Conservation (phyloP, 2,113 vertebrate species). For the Dicaeum eximium region DNA sequence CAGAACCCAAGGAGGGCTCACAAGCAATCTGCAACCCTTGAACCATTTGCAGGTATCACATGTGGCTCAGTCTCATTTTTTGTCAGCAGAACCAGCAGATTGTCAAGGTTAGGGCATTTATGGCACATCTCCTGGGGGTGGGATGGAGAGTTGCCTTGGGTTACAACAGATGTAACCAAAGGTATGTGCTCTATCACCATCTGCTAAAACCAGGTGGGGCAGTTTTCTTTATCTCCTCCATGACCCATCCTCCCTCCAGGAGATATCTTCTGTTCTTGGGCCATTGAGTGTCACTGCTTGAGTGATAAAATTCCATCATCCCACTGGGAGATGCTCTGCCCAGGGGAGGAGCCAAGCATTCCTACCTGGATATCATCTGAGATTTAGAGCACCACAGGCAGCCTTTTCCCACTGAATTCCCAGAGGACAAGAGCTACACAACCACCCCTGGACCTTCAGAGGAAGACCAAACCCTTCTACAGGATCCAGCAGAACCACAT, state of each 20-base stretch:
- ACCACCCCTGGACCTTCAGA: neutral
- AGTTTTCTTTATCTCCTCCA: neutral
- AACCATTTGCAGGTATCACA: neutral
- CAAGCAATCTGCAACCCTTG: neutral
- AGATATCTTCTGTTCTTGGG: neutral
- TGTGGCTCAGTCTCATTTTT: neutral
- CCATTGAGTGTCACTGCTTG: neutral
- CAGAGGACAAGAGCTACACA: neutral
- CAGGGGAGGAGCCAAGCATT: neutral
- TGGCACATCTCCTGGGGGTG: rapidly evolving
- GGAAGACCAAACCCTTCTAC: rapidly evolving
- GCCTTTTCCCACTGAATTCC: neutral
- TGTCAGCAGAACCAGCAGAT: neutral
- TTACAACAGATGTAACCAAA: neutral
- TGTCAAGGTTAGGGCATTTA: neutral
- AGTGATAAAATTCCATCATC: neutral
- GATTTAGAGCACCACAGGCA: neutral
- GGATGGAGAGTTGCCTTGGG: neutral
- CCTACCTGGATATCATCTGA: neutral
- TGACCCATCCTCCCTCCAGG: neutral
- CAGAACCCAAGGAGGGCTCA: neutral
- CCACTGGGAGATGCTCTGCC: rapidly evolving
- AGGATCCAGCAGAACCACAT: neutral
- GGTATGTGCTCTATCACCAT: neutral
- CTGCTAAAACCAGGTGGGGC: neutral